Evolutionary conservation across 2,113 vertebrate genomes (phyloP).

Genomic region (Pungitius pungitius): DNA sequence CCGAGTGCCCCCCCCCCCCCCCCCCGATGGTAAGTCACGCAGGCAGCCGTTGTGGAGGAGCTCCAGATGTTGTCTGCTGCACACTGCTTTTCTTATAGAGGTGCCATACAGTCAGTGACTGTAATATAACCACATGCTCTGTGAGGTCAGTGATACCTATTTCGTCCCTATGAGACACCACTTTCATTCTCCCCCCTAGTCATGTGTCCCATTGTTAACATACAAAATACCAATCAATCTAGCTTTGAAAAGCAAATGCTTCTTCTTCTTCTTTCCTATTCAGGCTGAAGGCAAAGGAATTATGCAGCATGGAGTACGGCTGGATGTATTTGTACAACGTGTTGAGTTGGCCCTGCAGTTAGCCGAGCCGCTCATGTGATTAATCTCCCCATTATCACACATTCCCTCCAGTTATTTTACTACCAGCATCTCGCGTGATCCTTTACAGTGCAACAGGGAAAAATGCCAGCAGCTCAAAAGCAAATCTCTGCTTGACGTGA

Average conservation of each 20-base stretch:
- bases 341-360: slow-evolving; percentile 11
- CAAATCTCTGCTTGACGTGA: neutral
- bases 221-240: neutral
- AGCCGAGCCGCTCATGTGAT: neutral
- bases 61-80: neutral
- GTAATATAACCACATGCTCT: neutral
- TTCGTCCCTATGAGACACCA: neutral
- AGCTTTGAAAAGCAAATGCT: neutral
- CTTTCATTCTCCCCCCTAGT: neutral
- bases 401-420: neutral
- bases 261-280: neutral
- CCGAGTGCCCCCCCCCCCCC: neutral
- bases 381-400: slow-evolving; percentile 11
- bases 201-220: neutral
- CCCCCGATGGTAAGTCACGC: neutral
- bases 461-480: neutral
- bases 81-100: neutral
- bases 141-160: neutral
- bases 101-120: neutral
- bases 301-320: neutral
- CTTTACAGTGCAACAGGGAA: neutral
- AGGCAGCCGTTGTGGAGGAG: neutral
- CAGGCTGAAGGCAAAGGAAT: neutral
- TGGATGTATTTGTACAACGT: slow-evolving; percentile 5
- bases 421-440: slow-evolving; percentile 1